These are phyloP conservation scores for Castor canadensis DNA, from an alignment of 2,113 vertebrate genomes.

Conservation along the genomic window DNA sequence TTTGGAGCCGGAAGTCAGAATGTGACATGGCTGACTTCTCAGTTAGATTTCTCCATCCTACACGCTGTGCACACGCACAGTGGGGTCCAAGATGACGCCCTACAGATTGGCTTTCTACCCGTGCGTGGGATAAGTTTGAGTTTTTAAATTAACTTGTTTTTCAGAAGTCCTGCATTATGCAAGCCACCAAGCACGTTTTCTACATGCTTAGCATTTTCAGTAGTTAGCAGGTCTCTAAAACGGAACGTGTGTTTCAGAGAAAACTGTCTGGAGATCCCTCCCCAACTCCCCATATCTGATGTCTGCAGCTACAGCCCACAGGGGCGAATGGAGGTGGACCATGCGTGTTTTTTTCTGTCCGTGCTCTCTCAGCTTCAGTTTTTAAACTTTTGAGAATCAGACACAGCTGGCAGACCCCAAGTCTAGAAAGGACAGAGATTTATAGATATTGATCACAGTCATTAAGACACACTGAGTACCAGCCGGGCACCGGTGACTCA, in stretches of 20 bases:
- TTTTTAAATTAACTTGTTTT: background rate
- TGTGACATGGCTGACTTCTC: background rate
- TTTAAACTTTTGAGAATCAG: background rate
- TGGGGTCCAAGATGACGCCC: no score
- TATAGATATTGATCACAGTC: fast-evolving
- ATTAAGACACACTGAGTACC: background rate
- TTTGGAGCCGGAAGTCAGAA: no score
- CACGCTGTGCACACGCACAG: no score
- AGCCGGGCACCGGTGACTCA: no score
- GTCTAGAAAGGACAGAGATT: background rate
- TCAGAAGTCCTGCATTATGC: background rate
- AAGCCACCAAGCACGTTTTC: background rate
- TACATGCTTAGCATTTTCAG: background rate
- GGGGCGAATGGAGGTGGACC: background rate
- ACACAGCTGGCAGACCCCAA: fast-evolving
- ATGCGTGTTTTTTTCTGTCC: background rate
- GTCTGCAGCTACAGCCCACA: background rate
- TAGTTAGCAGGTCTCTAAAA: background rate
- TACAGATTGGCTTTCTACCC: background rate
- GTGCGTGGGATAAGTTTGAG: background rate
- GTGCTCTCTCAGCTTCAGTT: background rate
- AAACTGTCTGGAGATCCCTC: fast-evolving
- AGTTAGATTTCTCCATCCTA: background rate
- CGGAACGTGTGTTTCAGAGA: background rate
- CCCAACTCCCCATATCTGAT: background rate